Evolutionary conservation across 2,888 invertebrate species (phyloP), one percentile per base, ranked within the genome.

Genomic region (Chloroclysta siterata): DNA sequence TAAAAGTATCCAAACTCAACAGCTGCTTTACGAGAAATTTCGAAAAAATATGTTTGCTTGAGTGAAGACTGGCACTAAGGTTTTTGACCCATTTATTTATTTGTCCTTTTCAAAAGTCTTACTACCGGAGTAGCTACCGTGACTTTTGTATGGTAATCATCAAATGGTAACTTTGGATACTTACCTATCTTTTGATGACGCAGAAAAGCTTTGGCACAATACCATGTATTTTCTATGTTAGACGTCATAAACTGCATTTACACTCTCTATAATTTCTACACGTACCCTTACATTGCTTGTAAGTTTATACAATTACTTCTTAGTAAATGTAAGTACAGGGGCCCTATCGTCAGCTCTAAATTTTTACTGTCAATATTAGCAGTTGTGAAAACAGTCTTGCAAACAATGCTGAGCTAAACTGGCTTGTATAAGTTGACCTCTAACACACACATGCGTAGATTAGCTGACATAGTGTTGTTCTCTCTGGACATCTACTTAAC

Each of bases 321-420:
- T 53, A 77, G 74, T 79, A 78, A 81, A 80, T 81, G 83, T 82
- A 81, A 22, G 22, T 22, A 22, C 22, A 22, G n/a, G n/a, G n/a
- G n/a, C n/a, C n/a, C n/a, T n/a, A n/a, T n/a, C n/a, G n/a, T n/a
- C n/a, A n/a, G n/a, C n/a, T n/a, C n/a, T n/a, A n/a, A n/a, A n/a
- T n/a, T n/a, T n/a, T n/a, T n/a, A n/a, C n/a, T n/a, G n/a, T n/a
- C n/a, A n/a, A n/a, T n/a, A n/a, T n/a, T n/a, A n/a, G n/a, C n/a
- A n/a, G n/a, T n/a, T n/a, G n/a, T n/a, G n/a, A n/a, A n/a, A n/a
- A n/a, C n/a, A n/a, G n/a, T n/a, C n/a, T n/a, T n/a, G n/a, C n/a
- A n/a, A n/a, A n/a, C n/a, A n/a, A n/a, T n/a, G n/a, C n/a, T n/a
- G n/a, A n/a, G n/a, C n/a, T n/a, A n/a, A n/a, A n/a, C n/a, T n/a